Conservation (phyloP, 1,140 invertebrate species). For the Anastrepha obliqua region DNA sequence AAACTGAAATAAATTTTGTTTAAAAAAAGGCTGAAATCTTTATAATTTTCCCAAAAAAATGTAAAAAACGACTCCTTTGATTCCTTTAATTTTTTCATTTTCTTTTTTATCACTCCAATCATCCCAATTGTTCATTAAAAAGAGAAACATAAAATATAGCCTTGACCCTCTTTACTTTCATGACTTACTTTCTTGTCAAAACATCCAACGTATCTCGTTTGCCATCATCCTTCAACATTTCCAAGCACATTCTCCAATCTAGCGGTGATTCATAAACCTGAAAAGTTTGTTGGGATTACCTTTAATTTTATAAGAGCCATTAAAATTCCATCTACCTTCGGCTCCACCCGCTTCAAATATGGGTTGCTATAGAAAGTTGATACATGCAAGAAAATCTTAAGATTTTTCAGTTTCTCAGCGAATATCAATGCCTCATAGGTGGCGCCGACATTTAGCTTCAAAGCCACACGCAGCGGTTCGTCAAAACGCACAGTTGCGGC, state of each 20-base stretch:
- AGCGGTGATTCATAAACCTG: constrained; percentile 66
- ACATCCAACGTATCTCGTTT: constrained; percentile 61
- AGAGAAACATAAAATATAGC: too few species aligned
- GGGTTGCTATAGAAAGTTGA: constrained; percentile 85
- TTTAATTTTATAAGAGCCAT: neutral
- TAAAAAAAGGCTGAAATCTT: too few species aligned
- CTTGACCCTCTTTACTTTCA: neutral
- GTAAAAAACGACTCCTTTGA: too few species aligned
- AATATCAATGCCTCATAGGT: constrained; percentile 80
- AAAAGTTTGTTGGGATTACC: constrained; percentile 75
- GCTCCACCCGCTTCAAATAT: constrained; percentile 81
- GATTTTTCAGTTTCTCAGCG: constrained; percentile 79
- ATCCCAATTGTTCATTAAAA: too few species aligned
- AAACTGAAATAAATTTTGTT: too few species aligned
- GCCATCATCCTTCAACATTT: constrained; percentile 63
- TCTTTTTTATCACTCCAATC: too few species aligned
- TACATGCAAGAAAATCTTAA: constrained; percentile 85
- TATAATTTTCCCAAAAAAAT: too few species aligned
- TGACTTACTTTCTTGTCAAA: constrained; percentile 66
- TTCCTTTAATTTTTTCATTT: too few species aligned
- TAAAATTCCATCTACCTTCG: constrained; percentile 76
- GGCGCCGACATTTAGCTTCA: constrained; percentile 80
- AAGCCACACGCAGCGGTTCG: constrained; percentile 83
- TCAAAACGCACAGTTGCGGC: constrained; percentile 90
- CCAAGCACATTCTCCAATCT: constrained; percentile 67